A percentile compares a stretch with the other conserved stretches of the same genome.
Conservation (phyloP, 2,113 vertebrate species). For the Corythornis vintsioides region DNA sequence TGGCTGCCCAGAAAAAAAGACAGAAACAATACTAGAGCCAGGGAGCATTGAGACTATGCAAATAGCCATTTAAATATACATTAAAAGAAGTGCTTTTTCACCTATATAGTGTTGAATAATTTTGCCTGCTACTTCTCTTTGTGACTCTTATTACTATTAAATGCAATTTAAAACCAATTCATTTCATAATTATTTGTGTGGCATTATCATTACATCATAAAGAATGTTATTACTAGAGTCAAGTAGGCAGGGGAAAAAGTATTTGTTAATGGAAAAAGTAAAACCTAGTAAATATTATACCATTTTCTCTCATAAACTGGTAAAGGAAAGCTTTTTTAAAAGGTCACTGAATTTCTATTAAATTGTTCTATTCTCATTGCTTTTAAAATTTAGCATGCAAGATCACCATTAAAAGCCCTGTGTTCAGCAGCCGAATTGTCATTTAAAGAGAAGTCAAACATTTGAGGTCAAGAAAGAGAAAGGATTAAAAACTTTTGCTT, state of each 20-base stretch:
- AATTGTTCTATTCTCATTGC: neutral
- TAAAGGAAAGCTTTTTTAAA: slow-evolving; percentile 27
- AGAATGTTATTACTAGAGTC: neutral
- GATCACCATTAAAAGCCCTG: neutral
- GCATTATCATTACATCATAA: neutral
- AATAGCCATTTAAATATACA: neutral
- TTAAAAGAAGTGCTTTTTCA: neutral
- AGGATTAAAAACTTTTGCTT: neutral
- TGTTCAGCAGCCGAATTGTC: neutral
- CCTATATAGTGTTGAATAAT: neutral
- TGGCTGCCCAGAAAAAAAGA: neutral
- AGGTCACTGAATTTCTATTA: slow-evolving; percentile 51
- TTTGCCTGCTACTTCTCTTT: neutral
- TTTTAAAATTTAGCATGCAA: slow-evolving; percentile 28
- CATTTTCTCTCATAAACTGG: slow-evolving; percentile 1
- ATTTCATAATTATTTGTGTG: neutral
- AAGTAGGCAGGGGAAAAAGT: neutral
- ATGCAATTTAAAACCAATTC: neutral
- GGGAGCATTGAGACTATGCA: neutral
- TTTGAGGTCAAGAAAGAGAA: neutral
- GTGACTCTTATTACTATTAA: neutral
- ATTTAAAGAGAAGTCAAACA: neutral
- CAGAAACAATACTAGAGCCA: neutral
- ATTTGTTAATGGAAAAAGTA: slow-evolving; percentile 18
- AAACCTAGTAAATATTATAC: slow-evolving; percentile 49